Percentiles rank a stretch among this genome's conserved stretches.
These are phyloP conservation scores for Triplophysa tibetana DNA, from an alignment of 2,113 vertebrate species.

Conservation along the genomic window DNA sequence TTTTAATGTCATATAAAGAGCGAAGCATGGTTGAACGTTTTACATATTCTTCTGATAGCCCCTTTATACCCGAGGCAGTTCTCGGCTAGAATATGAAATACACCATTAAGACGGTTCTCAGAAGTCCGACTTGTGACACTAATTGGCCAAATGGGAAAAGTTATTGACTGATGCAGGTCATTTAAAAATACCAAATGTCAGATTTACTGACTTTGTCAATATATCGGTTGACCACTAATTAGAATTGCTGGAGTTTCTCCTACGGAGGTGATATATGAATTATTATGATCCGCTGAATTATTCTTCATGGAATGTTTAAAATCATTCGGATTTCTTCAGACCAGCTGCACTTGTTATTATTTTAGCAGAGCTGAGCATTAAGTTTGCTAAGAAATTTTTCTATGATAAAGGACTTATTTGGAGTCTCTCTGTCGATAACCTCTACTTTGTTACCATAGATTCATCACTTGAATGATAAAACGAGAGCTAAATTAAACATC, in stretches of 20 bases:
- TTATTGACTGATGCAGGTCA: neutral
- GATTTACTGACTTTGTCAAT: neutral
- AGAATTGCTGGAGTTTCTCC: neutral
- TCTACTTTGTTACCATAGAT: neutral
- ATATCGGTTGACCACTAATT: neutral
- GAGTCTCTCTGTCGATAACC: constrained; percentile 2
- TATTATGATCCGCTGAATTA: neutral
- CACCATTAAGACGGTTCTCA: too few species aligned
- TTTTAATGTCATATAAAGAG: too few species aligned
- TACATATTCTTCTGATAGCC: too few species aligned
- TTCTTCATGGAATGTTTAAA: neutral
- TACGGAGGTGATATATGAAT: neutral
- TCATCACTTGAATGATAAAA: constrained; percentile 8
- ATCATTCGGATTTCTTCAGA: neutral
- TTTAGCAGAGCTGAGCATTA: neutral
- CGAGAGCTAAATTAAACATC: neutral
- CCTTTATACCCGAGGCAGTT: too few species aligned
- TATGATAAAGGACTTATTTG: constrained; percentile 6
- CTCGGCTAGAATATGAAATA: too few species aligned
- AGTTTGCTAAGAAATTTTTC: neutral
- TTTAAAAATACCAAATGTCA: neutral
- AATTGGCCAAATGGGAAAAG: neutral
- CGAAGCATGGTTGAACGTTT: too few species aligned
- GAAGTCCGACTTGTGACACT: neutral
- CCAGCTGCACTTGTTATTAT: neutral